Conservation (phyloP, 2,797 vertebrate genomes). For the Pyrocephalus nanus region DNA sequence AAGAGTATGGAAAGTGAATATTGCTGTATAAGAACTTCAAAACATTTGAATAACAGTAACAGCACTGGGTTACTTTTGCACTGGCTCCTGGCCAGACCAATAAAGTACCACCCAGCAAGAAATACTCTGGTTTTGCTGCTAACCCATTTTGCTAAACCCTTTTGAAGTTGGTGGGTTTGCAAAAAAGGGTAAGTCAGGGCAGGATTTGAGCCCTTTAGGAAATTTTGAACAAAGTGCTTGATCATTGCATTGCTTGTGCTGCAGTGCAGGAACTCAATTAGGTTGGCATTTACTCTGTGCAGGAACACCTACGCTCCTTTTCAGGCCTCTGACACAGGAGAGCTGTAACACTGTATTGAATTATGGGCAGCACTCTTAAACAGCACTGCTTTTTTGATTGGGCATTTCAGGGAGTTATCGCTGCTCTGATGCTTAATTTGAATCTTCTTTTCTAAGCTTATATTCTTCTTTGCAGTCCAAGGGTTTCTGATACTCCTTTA, state of each 20-base stretch:
- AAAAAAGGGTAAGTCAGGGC: not conserved
- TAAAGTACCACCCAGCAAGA: constrained; percentile 38
- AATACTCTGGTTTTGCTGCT: not conserved
- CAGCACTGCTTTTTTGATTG: not conserved
- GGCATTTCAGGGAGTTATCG: not conserved
- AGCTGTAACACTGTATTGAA: not conserved
- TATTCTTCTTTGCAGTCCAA: not conserved
- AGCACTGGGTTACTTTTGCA: not conserved
- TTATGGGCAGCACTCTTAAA: not conserved
- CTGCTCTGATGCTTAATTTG: not conserved
- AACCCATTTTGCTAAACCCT: not conserved
- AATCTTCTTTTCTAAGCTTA: not conserved
- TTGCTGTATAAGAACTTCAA: not conserved
- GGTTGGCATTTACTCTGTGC: not conserved
- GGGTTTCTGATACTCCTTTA: not conserved
- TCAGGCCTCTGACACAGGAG: not conserved
- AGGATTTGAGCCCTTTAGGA: constrained; percentile 38
- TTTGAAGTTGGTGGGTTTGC: constrained; percentile 21
- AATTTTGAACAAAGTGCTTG: constrained; percentile 6
- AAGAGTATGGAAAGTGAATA: not conserved
- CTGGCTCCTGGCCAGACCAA: constrained; percentile 15
- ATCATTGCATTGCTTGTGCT: not conserved
- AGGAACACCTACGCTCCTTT: not conserved
- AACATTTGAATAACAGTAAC: not conserved
- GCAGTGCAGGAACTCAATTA: constrained; percentile 30